Evolutionary conservation across 2,797 vertebrate genomes (phyloP).

Genomic region (Xiphorhynchus erythropygius): DNA sequence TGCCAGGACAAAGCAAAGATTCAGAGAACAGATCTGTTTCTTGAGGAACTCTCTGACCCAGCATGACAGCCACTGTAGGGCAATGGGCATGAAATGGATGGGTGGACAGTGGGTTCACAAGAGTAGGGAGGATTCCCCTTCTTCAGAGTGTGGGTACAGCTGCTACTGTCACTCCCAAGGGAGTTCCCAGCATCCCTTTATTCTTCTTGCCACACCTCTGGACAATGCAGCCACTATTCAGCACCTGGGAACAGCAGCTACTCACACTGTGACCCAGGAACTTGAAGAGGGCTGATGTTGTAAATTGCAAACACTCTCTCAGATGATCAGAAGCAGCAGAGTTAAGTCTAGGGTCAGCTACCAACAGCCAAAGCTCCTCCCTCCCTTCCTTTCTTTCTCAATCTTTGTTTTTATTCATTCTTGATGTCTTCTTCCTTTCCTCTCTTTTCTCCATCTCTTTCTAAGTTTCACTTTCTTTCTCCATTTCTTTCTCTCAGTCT

Average conservation of each 20-base stretch:
- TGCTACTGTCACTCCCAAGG: background rate
- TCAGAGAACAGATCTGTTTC: background rate
- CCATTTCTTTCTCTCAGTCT: background rate
- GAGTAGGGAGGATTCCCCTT: background rate
- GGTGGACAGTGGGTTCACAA: background rate
- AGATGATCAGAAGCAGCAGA: background rate
- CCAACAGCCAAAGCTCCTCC: rapidly evolving
- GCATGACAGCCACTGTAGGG: background rate
- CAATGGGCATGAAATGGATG: background rate
- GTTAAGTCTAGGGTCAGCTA: background rate
- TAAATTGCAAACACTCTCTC: background rate
- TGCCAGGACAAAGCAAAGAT: background rate
- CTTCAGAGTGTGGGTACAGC: background rate
- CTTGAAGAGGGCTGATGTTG: background rate
- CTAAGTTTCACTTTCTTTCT: background rate
- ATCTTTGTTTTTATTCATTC: background rate
- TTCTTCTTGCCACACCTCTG: background rate
- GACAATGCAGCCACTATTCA: background rate
- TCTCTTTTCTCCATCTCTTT: background rate
- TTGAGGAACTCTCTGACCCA: background rate
- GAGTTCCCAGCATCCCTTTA: background rate
- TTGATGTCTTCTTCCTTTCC: background rate
- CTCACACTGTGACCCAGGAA: rapidly evolving
- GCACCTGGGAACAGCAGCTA: background rate
- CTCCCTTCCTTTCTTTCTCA: background rate